phyloP scores from a whole-genome alignment of 2,113 vertebrate species.

The Perca flavescens region DNA sequence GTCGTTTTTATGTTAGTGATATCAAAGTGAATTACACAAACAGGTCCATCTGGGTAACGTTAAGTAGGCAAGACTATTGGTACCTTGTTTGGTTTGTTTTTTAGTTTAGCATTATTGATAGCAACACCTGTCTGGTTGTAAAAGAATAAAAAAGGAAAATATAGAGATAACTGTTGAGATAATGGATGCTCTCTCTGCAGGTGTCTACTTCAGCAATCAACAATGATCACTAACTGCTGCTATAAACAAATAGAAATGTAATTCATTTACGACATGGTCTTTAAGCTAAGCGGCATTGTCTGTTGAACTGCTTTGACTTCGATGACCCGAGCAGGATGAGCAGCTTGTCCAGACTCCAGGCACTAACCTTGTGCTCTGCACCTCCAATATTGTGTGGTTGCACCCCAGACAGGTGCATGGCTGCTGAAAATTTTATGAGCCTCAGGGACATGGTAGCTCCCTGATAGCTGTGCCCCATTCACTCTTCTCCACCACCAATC shows the following conservation, averaged over 20 bases:
- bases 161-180: not conserved
- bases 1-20: not conserved
- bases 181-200: not conserved
- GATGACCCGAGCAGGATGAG: slow-evolving; percentile 9
- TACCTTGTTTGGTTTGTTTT: slow-evolving; percentile 6
- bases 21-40: not conserved
- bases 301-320: not conserved
- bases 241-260: slow-evolving; percentile 29
- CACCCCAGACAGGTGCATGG: slow-evolving; percentile 67
- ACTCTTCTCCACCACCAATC: slow-evolving; percentile 62
- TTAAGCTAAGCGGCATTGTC: slow-evolving; percentile 4
- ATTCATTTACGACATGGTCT: not conserved
- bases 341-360: slow-evolving; percentile 16
- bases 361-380: slow-evolving; percentile 20
- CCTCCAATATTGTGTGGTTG: slow-evolving; percentile 59
- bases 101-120: not conserved
- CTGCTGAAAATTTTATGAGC: slow-evolving; percentile 87
- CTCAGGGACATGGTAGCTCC: slow-evolving; percentile 76
- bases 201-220: not conserved
- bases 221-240: not conserved
- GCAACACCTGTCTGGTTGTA: slow-evolving; percentile 4
- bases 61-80: not conserved
- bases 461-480: slow-evolving; percentile 81
- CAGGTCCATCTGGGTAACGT: not conserved
- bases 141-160: slow-evolving; percentile 26